Percentiles rank a stretch among this genome's conserved stretches.
Evolutionary conservation across 2,888 invertebrate species (phyloP).

Genomic region (Pandemis heparana): DNA sequence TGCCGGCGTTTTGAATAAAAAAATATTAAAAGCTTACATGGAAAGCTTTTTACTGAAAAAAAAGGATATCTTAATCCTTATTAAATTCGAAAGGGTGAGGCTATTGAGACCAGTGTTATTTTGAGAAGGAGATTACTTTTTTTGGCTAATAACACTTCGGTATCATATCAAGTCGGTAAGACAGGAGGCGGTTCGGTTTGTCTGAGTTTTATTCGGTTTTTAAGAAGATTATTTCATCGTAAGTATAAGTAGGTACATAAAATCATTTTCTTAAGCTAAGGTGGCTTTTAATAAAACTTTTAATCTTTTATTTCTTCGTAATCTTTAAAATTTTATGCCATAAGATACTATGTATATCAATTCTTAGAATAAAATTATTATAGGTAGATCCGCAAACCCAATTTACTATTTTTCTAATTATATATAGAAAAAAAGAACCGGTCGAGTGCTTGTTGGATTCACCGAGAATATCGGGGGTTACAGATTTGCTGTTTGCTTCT

Average conservation of each 20-base stretch:
- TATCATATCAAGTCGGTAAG: slow-evolving; percentile 74
- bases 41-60: slow-evolving; percentile 81
- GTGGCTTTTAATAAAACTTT: slow-evolving; percentile 37
- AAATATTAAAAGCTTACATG: slow-evolving; percentile 68
- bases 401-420: no score
- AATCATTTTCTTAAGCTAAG: slow-evolving; percentile 42
- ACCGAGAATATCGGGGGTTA: no score
- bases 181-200: slow-evolving; percentile 52
- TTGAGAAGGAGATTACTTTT: slow-evolving; percentile 73
- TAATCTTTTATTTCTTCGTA: slow-evolving; percentile 14
- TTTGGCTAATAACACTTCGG: slow-evolving; percentile 56
- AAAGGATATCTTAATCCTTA: slow-evolving; percentile 83
- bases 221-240: slow-evolving; percentile 63
- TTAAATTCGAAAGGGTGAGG: slow-evolving; percentile 77
- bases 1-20: slow-evolving; percentile 62
- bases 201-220: slow-evolving; percentile 33
- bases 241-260: slow-evolving; percentile 40
- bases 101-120: slow-evolving; percentile 79
- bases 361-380: background rate
- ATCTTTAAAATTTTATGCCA: background rate
- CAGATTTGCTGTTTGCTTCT: no score
- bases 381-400: no score
- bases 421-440: no score
- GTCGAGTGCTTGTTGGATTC: no score
- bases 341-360: background rate